Conservation (phyloP, 2,888 invertebrate species). For the Venusia cambrica region DNA sequence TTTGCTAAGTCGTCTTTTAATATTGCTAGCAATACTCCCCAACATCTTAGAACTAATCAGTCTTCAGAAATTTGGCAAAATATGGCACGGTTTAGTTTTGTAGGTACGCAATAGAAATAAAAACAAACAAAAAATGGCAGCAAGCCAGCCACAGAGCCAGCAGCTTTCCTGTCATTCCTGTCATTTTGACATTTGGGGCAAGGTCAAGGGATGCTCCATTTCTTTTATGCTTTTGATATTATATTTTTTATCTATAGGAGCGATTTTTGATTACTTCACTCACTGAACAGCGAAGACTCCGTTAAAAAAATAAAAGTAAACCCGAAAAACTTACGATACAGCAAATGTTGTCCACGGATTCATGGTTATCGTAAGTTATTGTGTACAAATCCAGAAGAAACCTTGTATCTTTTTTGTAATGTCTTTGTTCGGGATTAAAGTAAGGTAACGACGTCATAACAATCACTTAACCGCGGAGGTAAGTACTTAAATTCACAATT, state of each 20-base stretch:
- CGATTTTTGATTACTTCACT: slow-evolving; percentile 10
- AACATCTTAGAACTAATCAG: slow-evolving; percentile 75
- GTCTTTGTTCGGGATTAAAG: slow-evolving; percentile 82
- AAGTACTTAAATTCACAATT: no score
- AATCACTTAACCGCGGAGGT: slow-evolving; percentile 21
- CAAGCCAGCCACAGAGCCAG: no score
- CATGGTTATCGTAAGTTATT: slow-evolving; percentile 91
- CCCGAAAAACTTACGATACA: slow-evolving; percentile 81
- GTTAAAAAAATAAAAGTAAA: slow-evolving; percentile 1
- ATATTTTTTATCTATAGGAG: slow-evolving; percentile 35
- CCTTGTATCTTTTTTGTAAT: slow-evolving; percentile 93
- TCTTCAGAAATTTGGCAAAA: slow-evolving; percentile 63
- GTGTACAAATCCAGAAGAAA: slow-evolving; percentile 92
- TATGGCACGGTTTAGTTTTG: slow-evolving; percentile 59
- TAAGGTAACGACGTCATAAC: slow-evolving; percentile 76
- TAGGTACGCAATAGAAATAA: slow-evolving; percentile 39
- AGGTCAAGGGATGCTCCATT: slow-evolving; percentile 61
- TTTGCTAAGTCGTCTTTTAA: slow-evolving; percentile 68
- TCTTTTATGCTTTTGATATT: no score
- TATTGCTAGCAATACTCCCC: slow-evolving; percentile 64
- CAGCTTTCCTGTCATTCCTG: slow-evolving; percentile 49
- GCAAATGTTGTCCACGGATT: slow-evolving; percentile 87
- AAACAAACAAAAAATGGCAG: slow-evolving; percentile 26
- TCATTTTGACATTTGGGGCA: slow-evolving; percentile 74
- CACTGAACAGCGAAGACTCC: no score